Evolutionary conservation across 2,888 invertebrate genomes (phyloP).

Genomic region (Abrostola tripartita): DNA sequence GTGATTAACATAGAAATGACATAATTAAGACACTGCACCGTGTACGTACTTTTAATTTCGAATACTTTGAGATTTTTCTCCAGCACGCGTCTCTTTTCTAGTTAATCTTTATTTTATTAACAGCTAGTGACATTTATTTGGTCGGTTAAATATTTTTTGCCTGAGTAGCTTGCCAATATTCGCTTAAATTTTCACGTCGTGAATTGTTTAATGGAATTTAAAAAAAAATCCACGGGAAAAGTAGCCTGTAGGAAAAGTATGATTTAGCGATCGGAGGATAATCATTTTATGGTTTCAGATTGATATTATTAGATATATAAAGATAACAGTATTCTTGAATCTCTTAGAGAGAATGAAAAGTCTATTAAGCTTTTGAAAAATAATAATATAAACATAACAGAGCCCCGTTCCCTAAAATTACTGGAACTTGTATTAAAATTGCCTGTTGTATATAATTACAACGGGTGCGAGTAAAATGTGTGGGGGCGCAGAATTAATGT

Average conservation of each 20-base stretch:
- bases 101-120: slow-evolving; percentile 20
- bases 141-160: slow-evolving; percentile 1
- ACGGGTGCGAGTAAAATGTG: slow-evolving; percentile 73
- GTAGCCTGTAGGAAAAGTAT: too few relatives aligned
- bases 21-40: slow-evolving; percentile 64
- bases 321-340: too few relatives aligned
- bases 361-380: neutral
- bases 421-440: slow-evolving; percentile 34
- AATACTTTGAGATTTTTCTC: slow-evolving; percentile 42
- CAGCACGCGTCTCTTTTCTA: slow-evolving; percentile 9
- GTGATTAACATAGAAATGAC: slow-evolving; percentile 65
- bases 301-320: too few relatives aligned
- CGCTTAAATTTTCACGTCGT: neutral
- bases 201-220: too few relatives aligned
- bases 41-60: slow-evolving; percentile 50
- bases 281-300: too few relatives aligned
- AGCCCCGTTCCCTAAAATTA: slow-evolving; percentile 9
- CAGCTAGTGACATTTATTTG: slow-evolving; percentile 1
- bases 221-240: too few relatives aligned
- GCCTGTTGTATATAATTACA: slow-evolving; percentile 61
- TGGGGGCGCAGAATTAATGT: slow-evolving; percentile 74
- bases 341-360: neutral
- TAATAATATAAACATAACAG: neutral
- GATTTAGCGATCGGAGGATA: too few relatives aligned
- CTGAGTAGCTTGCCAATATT: neutral